Percentiles rank a stretch among this genome's conserved stretches.
Evolutionary conservation across 2,797 vertebrate genomes (phyloP).

Genomic region (Rhynchonycteris naso): DNA sequence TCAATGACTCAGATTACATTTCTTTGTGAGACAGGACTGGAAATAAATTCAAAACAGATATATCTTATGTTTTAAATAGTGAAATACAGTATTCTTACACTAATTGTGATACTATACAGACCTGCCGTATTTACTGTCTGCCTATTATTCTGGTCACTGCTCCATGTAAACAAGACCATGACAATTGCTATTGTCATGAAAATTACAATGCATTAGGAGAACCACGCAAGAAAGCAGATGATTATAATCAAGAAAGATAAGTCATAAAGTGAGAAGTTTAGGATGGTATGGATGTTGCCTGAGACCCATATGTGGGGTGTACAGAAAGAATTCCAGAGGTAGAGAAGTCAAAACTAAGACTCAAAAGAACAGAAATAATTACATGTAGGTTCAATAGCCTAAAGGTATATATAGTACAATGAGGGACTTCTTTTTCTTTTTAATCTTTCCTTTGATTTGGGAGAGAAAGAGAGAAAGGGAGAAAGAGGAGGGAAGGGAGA

Average conservation of each 20-base stretch:
- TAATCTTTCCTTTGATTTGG: too few species aligned
- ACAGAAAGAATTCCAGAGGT: neutral
- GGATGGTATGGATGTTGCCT: neutral
- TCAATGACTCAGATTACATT: constrained; percentile 4
- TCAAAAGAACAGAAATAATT: neutral
- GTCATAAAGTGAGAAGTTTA: neutral
- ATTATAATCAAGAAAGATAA: neutral
- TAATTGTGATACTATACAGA: neutral
- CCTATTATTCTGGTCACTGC: neutral
- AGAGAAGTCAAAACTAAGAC: neutral
- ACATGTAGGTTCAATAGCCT: neutral
- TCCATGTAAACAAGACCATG: neutral
- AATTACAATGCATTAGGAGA: neutral
- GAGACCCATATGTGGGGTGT: neutral
- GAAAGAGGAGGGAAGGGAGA: too few species aligned
- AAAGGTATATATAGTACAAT: neutral
- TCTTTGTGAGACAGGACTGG: neutral
- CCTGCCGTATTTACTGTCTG: neutral
- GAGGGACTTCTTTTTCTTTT: neutral
- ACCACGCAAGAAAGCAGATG: neutral
- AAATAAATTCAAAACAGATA: constrained; percentile 16
- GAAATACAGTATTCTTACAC: neutral
- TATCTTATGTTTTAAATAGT: neutral
- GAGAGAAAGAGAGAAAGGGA: too few species aligned
- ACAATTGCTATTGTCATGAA: neutral